Evolutionary conservation across 1,140 invertebrate genomes (phyloP).

Genomic region (Drosophila pseudoananassae): DNA sequence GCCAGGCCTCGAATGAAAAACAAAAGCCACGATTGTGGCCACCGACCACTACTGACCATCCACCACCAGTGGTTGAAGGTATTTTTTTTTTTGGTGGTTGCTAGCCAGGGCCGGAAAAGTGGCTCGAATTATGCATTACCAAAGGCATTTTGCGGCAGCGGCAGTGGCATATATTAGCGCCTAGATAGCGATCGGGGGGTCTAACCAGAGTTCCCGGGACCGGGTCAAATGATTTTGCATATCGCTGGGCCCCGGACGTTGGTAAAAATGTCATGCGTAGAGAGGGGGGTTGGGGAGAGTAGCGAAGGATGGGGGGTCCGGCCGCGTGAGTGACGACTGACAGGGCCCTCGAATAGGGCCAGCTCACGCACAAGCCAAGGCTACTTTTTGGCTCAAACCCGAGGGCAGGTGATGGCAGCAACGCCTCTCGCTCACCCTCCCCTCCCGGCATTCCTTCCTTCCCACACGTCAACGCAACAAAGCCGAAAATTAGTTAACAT

Average conservation of each 20-base stretch:
- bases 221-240: slow-evolving; percentile 76
- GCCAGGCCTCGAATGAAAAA: slow-evolving; percentile 44
- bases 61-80: slow-evolving; percentile 1
- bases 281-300: slow-evolving; percentile 15
- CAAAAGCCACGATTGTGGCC: slow-evolving; percentile 59
- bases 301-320: not conserved
- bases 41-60: slow-evolving; percentile 30
- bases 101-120: slow-evolving; percentile 68
- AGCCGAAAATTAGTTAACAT: slow-evolving; percentile 81
- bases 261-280: slow-evolving; percentile 55
- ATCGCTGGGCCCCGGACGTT: slow-evolving; percentile 35
- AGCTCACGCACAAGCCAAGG: slow-evolving; percentile 61
- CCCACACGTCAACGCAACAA: slow-evolving; percentile 78
- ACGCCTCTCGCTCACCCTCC: not conserved
- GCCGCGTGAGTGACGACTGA: slow-evolving; percentile 74
- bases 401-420: slow-evolving; percentile 32
- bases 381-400: slow-evolving; percentile 14
- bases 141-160: slow-evolving; percentile 59
- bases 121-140: slow-evolving; percentile 76
- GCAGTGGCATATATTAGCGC: slow-evolving; percentile 46
- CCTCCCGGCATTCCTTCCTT: slow-evolving; percentile 2
- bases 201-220: slow-evolving; percentile 15
- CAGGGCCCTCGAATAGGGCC: slow-evolving; percentile 71
- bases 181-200: slow-evolving; percentile 65
- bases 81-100: slow-evolving; percentile 11